Evolutionary conservation across 2,113 vertebrate genomes (phyloP).

Genomic region (Anas platyrhynchos): DNA sequence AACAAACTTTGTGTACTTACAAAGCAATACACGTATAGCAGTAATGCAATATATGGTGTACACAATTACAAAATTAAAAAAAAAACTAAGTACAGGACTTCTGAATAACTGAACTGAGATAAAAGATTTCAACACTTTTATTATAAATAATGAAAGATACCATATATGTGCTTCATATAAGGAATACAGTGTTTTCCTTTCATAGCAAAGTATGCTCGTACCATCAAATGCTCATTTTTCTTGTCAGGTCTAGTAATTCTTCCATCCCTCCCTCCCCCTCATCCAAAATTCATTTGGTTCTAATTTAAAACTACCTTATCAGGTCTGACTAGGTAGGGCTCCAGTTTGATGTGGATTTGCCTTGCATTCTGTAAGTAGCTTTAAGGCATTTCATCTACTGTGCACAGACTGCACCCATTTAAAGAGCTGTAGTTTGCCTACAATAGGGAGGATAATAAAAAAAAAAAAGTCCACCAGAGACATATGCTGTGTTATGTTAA

Average conservation of each 20-base stretch:
- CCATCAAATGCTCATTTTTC: conserved; percentile 75
- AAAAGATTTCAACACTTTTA: conserved; percentile 77
- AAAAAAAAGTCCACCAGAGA: not conserved
- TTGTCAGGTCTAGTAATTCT: conserved; percentile 51
- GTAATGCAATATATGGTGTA: conserved; percentile 78
- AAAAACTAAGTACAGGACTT: conserved; percentile 67
- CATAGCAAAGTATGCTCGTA: conserved; percentile 76
- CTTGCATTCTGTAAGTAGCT: conserved; percentile 26
- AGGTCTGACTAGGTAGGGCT: conserved; percentile 32
- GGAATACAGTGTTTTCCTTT: conserved; percentile 83
- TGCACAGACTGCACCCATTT: not conserved
- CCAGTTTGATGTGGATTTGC: conserved; percentile 28
- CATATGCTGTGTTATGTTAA: not conserved
- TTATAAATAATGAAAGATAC: conserved; percentile 84
- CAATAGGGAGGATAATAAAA: not conserved
- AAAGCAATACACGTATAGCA: conserved; percentile 78
- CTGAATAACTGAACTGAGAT: conserved; percentile 80
- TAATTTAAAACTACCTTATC: conserved; percentile 63
- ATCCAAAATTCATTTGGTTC: conserved; percentile 57
- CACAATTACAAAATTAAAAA: conserved; percentile 75
- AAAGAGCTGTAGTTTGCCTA: not conserved
- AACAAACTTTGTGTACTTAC: conserved; percentile 74
- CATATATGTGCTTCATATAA: conserved; percentile 78
- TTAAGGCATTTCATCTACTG: not conserved
- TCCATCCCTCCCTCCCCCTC: not conserved